Evolutionary conservation across 2,888 invertebrate species (phyloP), one percentile per base, ranked within the genome.

Genomic region (Abrostola tripartita): DNA sequence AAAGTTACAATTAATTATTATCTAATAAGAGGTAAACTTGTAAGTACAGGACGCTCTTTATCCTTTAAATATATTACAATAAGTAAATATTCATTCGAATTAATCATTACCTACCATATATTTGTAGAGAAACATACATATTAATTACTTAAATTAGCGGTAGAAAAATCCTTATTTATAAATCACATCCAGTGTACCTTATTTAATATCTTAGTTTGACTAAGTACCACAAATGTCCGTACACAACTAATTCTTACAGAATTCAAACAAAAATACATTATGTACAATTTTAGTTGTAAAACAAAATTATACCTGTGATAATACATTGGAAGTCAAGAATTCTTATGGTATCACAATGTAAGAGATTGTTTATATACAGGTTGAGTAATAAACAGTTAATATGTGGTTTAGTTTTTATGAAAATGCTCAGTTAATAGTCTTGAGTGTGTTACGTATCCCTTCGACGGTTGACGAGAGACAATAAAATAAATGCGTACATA

Each of bases 131-230:
- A 59, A 49, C 37, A 24, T 75, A 65, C 52, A 65, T 55, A 66
- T 66, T 53, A 42, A 50, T 60, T 58, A 79, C 55, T 71, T 52
- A 71, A 59, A 60, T 71, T 66, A 77, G 52, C 54, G 61, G 59
- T 64, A 65, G 47, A 68, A 69, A 68, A 73, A 65, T 52, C 61
- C 74, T 74, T 80, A 78, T 61, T 67, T 59, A 73, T 79, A 83
- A 83, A 83, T 86, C 84, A 85, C 84, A 84, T 84, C 81, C 81
- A 79, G 76, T 79, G 81, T 81, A 68, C 77, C 85, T 76, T 82
- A 81, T 62, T 56, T 49, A 70, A 72, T 73, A 81, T 62, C 84
- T 86, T 87, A 85, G 79, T 84, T 84, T 85, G 85, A 89, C 88
- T 89, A 86, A 85, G 85, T 86, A 86, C 79, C 81, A 82, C 76